Conservation (phyloP, 1,140 invertebrate genomes). For the Stenopsyche tienmushanensis region DNA sequence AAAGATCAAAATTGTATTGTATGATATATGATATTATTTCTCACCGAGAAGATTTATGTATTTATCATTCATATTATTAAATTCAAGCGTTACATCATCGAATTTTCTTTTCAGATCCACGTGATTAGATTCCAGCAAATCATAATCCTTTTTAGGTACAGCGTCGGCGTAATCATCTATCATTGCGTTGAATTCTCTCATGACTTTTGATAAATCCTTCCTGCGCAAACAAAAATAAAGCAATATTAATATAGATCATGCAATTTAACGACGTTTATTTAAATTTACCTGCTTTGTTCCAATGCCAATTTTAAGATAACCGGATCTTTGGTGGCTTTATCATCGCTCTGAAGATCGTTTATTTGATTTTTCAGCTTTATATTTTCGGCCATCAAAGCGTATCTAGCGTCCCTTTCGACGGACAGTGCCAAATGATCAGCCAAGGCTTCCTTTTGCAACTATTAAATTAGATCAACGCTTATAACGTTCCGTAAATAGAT, state of each 20-base stretch:
- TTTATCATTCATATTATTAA: conserved; percentile 43
- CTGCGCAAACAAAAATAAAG: conserved; percentile 22
- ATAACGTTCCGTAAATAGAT: no score
- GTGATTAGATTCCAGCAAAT: conserved; percentile 44
- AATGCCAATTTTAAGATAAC: conserved; percentile 49
- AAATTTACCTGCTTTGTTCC: conserved; percentile 47
- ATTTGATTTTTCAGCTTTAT: conserved; percentile 46
- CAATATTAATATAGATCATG: not conserved
- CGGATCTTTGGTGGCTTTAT: conserved; percentile 45
- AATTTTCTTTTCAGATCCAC: conserved; percentile 42
- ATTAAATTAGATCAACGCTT: no score
- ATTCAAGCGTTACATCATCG: conserved; percentile 42
- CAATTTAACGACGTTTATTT: not conserved
- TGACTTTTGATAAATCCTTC: conserved; percentile 31
- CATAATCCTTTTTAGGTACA: conserved; percentile 49
- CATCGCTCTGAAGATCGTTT: conserved; percentile 41
- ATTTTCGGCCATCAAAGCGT: conserved; percentile 52
- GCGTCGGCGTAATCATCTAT: conserved; percentile 50
- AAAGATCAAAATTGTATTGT: not conserved
- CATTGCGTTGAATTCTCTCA: conserved; percentile 45
- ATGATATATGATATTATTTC: not conserved
- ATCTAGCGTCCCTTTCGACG: conserved; percentile 50
- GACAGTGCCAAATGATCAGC: conserved; percentile 48
- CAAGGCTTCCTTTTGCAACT: conserved; percentile 44
- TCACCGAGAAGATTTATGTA: conserved; percentile 45